Evolutionary conservation across 1,140 invertebrate species (phyloP), one percentile per base, ranked within the genome.

Genomic region (Tetragnatha versicolor): DNA sequence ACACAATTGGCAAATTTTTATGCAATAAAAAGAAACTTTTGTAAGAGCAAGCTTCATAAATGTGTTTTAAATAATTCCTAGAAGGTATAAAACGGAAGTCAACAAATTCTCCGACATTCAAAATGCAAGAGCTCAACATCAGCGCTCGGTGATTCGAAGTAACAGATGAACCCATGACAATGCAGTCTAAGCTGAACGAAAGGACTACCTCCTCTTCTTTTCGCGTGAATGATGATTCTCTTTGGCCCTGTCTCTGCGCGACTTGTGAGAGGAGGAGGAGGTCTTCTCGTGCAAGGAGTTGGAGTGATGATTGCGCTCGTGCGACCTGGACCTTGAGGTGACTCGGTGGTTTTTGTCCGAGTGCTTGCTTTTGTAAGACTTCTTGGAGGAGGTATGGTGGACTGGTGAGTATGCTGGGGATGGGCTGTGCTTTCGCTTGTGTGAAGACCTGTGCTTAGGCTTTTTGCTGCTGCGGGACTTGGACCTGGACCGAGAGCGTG

Each of bases 401-500:
- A 31, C 73, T 49, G 82, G 81, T 22, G 78, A 80, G 37, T 60
- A 60, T 29, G 37, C 65, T 10, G 82, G 79, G 1, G 82, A 76
- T 27, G 22, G 31, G 35, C 82, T 82, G 10, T 80, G 66, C 29
- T 81, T 82, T 10, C 79, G 61, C 17, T 81, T 75, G 22, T 79
- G 65, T n/a, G 49, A 47, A 27, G 69, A 66, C 0, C 77, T 58
- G 27, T 82, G 81, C 25, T 81, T 81, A 22, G 66, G 37, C 58
- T 77, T 78, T 33, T 81, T 82, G 27, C 49, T 58, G 7, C 78
- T 80, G 27, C 80, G 79, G 0, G 81, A 81, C 9, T 79, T 69
- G 1, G 81, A 82, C n/a, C 81, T 72, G 4, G 81, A 83, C 3
- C 81, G 68, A 12, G 81, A 80, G 6, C 79, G 42, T 9, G 73